phyloP scores from a whole-genome alignment of 2,797 vertebrate genomes.

The Chaetophractus vellerosus region DNA sequence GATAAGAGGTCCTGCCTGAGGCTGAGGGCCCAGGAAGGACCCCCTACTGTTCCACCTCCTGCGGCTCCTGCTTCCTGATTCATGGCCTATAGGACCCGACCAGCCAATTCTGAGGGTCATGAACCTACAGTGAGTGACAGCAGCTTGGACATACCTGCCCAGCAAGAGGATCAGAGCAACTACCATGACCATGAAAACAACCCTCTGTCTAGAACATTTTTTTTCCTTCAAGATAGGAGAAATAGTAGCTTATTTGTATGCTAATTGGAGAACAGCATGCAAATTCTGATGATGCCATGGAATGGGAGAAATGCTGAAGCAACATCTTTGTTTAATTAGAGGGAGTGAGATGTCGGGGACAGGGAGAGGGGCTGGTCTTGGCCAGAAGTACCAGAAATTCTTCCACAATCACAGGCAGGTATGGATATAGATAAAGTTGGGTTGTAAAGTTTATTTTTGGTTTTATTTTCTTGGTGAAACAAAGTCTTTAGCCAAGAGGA shows the following conservation, averaged over 20 bases:
- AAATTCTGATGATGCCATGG: background rate
- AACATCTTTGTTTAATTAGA: background rate
- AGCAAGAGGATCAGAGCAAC: rapidly evolving
- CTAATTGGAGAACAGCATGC: background rate
- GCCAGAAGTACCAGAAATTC: too few species aligned
- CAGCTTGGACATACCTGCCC: background rate
- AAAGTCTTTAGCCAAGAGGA: background rate
- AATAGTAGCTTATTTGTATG: background rate
- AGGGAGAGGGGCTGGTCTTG: background rate
- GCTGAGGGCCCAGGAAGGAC: slow-evolving; percentile 45
- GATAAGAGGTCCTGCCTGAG: background rate
- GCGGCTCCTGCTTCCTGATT: slow-evolving; percentile 51
- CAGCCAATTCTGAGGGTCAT: background rate
- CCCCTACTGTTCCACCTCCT: slow-evolving; percentile 83
- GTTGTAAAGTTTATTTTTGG: background rate
- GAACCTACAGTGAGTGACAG: slow-evolving; percentile 2
- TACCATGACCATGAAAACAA: background rate
- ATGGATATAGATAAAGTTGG: background rate
- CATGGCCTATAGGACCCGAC: too few species aligned
- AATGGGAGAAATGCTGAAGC: background rate
- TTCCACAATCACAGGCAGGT: background rate
- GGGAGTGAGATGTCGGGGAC: too few species aligned
- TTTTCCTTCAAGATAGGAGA: background rate
- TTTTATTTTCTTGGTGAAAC: background rate
- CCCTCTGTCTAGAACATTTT: too few species aligned